Base-by-base conservation (phyloP, 2,113 vertebrate species). In the Notothenia coriiceps region DNA sequence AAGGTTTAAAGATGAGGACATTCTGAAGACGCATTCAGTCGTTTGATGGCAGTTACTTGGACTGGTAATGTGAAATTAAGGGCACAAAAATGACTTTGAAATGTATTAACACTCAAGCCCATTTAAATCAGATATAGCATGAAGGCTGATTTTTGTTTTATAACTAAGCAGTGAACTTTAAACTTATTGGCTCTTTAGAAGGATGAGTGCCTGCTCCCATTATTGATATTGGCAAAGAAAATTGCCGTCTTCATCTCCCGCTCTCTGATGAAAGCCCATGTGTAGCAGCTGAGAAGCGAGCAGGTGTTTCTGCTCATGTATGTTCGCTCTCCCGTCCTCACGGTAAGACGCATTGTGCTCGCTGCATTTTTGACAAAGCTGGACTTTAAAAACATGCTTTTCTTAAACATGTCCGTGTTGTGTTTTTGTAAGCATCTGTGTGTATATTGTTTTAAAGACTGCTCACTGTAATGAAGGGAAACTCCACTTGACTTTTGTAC, bases 391-490 rank as follows among this genome's bases (percentile, higher is more conserved):
- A 43, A 51, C 51, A 55, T 77, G 60, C 73, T 74, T 29, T 40
- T 75, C 33, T 59, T 56, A 18, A 71, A 80, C 63, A 10, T 55
- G 35, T 76, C 18, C 50, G 11, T 79, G 69, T 54, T 49, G 43
- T 78, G 73, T 81, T 79, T 73, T 65, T 73, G 56, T 64, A 70
- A 61, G 59, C 33, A 20, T 81, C 54, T 63, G 5, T 82, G 29
- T 79, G 56, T 72, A 47, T 43, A 44, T 59, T 60, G 51, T 81
- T 46, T 63, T 35, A 74, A 61, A 64, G 77, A 79, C 83, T 86
- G 66, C 64, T 88, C 79, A 89, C 82, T 92, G 86, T 85, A 81
- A 79, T 70, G 80, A 87, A 87, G 85, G 84, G 66, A 86, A 77
- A 55, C 78, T 64, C 46, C 50, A 70, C 75, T 89, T 79, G 77